These are phyloP conservation scores for Onchidella celtica DNA, from an alignment of 2,888 invertebrate genomes.

Conservation along the genomic window DNA sequence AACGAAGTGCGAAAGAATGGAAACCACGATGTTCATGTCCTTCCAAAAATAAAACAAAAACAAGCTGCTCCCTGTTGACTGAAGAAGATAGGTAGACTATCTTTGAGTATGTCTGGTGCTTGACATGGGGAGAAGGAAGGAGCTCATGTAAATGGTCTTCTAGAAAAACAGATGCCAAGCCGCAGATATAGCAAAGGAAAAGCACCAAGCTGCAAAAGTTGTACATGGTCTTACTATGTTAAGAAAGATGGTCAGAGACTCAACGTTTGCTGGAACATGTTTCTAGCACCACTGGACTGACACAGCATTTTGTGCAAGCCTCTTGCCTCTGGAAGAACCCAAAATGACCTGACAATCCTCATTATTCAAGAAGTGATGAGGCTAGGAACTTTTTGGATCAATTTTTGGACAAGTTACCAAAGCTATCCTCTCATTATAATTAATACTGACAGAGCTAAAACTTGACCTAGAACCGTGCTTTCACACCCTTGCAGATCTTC, in stretches of 20 bases:
- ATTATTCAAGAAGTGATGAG: neutral
- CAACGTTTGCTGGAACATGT: too few relatives aligned
- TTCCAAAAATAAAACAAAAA: neutral
- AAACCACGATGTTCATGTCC: neutral
- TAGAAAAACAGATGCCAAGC: neutral
- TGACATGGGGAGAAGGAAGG: neutral
- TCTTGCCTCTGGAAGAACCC: neutral
- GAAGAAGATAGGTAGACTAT: neutral
- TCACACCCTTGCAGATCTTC: neutral
- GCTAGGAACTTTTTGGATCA: neutral
- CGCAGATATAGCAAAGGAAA: neutral
- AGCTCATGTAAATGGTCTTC: neutral
- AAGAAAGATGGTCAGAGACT: neutral
- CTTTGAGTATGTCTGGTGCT: neutral
- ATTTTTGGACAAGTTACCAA: neutral
- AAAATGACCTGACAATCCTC: neutral
- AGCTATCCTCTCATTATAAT: neutral
- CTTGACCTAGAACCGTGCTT: neutral
- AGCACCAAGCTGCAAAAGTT: neutral
- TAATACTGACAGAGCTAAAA: neutral
- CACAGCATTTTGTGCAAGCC: neutral
- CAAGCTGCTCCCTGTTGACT: neutral
- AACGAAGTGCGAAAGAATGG: neutral
- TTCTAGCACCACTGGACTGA: neutral
- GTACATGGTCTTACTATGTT: neutral